Conservation (phyloP, 2,888 invertebrate genomes). For the Electrophaes corylata region DNA sequence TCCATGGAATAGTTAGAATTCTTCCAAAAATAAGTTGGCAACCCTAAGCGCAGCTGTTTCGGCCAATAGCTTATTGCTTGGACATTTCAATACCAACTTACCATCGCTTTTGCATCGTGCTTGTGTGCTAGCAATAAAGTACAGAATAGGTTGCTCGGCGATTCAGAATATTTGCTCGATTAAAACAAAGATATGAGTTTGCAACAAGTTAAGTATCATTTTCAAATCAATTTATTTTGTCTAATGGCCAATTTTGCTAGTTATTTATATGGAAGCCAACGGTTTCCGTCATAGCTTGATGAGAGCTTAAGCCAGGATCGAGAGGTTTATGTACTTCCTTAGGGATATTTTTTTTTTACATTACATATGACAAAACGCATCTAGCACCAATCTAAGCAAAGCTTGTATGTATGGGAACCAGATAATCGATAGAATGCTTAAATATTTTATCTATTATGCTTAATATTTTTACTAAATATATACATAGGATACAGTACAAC, state of each 20-base stretch:
- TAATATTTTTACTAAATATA: too few relatives aligned
- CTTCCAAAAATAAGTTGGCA: slow-evolving; percentile 78
- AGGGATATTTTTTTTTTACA: too few relatives aligned
- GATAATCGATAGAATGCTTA: too few relatives aligned
- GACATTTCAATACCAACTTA: slow-evolving; percentile 47
- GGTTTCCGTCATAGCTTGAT: not conserved
- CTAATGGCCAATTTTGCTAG: not conserved
- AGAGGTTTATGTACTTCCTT: too few relatives aligned
- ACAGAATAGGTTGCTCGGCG: slow-evolving; percentile 2
- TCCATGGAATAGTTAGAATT: slow-evolving; percentile 67
- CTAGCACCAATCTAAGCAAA: too few relatives aligned
- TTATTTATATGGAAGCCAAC: not conserved
- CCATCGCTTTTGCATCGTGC: slow-evolving; percentile 10
- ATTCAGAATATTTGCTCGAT: slow-evolving; percentile 12
- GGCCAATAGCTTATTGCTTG: slow-evolving; percentile 75
- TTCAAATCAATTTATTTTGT: not conserved
- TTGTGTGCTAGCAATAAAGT: slow-evolving; percentile 26
- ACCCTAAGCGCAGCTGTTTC: slow-evolving; percentile 77
- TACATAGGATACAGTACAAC: too few relatives aligned
- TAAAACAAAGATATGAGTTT: slow-evolving; percentile 7
- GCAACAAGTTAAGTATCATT: not conserved
- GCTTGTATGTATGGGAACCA: too few relatives aligned
- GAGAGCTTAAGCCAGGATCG: not conserved
- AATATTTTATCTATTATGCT: too few relatives aligned
- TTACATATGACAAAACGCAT: too few relatives aligned